A percentile compares a stretch with the other conserved stretches of the same genome.
phyloP scores from a whole-genome alignment of 2,797 vertebrate species.

The Leucoraja ocellata region DNA sequence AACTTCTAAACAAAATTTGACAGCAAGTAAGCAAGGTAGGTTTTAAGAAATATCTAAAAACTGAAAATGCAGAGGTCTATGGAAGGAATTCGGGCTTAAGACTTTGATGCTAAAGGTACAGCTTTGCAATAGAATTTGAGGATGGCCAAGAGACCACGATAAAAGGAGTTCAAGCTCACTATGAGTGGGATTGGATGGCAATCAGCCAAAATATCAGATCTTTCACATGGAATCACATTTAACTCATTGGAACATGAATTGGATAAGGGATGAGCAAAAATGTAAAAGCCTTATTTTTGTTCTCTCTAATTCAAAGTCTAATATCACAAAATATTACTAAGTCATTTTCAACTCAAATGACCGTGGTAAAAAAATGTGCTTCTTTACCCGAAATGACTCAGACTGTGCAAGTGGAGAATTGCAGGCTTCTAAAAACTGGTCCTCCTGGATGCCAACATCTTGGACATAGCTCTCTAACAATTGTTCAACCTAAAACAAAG shows the following conservation, averaged over 20 bases:
- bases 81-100: too few relatives aligned
- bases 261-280: neutral
- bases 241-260: neutral
- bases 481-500: constrained; percentile 75
- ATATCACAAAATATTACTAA: neutral
- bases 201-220: neutral
- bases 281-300: too few relatives aligned
- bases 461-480: constrained; percentile 83
- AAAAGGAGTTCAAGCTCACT: too few relatives aligned
- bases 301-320: neutral
- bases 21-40: too few relatives aligned
- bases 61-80: too few relatives aligned
- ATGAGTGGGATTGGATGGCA: too few relatives aligned
- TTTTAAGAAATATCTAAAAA: too few relatives aligned
- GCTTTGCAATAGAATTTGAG: too few relatives aligned
- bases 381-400: constrained; percentile 74
- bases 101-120: too few relatives aligned
- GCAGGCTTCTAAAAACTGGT: constrained; percentile 88
- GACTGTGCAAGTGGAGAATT: constrained; percentile 82
- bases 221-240: neutral
- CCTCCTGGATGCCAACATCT: constrained; percentile 92
- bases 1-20: too few relatives aligned
- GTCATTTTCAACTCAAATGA: neutral
- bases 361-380: neutral
- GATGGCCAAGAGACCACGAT: too few relatives aligned